Evolutionary conservation across 2,888 invertebrate genomes (phyloP).

Genomic region (Caprella mutica): DNA sequence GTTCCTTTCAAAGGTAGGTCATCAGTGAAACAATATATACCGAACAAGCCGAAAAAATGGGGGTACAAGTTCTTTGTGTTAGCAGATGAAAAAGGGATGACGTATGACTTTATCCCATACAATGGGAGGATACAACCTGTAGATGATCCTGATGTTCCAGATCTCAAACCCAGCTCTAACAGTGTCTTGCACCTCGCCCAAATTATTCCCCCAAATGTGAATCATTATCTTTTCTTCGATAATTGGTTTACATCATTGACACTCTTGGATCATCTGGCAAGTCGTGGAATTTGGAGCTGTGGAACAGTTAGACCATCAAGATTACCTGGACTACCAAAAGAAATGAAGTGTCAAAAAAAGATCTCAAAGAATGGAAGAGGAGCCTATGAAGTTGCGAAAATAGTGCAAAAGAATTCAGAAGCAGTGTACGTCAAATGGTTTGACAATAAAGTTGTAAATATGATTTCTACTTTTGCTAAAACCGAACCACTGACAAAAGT

Average conservation of each 20-base stretch:
- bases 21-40: conserved; percentile 4
- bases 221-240: neutral
- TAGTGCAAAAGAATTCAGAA: too few relatives aligned
- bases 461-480: conserved; percentile 10
- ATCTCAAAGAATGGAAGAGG: conserved; percentile 3
- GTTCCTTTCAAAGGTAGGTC: conserved; percentile 8
- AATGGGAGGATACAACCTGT: conserved; percentile 12
- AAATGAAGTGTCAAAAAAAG: neutral
- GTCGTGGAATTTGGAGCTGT: conserved; percentile 7
- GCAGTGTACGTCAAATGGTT: conserved; percentile 1
- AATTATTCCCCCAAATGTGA: neutral
- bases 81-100: conserved; percentile 5
- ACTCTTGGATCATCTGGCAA: conserved; percentile 3
- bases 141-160: conserved; percentile 6
- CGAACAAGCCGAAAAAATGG: conserved; percentile 4
- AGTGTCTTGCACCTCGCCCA: conserved; percentile 12
- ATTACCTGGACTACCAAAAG: conserved; percentile 7
- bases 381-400: conserved; percentile 12
- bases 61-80: conserved; percentile 11
- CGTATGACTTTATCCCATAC: conserved; percentile 13
- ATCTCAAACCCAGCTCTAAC: conserved; percentile 7
- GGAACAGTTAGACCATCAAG: conserved; percentile 6
- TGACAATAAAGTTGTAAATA: neutral
- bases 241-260: conserved; percentile 6
- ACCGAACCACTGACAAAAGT: neutral